Conservation (phyloP, 2,888 invertebrate species). For the Leptopterna dolabrata region DNA sequence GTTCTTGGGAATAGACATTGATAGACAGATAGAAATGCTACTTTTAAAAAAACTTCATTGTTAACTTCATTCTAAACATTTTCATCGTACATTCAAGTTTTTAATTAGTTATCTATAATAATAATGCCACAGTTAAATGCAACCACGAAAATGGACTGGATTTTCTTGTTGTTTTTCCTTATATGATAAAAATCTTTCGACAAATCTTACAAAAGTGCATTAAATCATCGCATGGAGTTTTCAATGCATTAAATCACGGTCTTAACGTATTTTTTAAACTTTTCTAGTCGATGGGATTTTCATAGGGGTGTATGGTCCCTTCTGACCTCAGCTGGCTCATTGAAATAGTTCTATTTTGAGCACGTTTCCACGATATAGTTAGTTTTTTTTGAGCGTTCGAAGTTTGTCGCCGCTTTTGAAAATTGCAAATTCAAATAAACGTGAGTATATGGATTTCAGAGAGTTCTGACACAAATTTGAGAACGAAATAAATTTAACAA, state of each 20-base stretch:
- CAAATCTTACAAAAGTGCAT: conserved; percentile 7
- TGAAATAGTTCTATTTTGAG: conserved; percentile 39
- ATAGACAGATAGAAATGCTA: conserved; percentile 54
- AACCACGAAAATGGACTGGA: conserved; percentile 47
- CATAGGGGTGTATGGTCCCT: conserved; percentile 38
- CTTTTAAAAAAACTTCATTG: not conserved
- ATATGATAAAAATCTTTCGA: not conserved
- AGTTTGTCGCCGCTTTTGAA: not conserved
- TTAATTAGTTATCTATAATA: conserved; percentile 23
- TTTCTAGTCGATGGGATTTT: conserved; percentile 36
- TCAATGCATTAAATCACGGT: not conserved
- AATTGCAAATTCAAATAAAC: not conserved
- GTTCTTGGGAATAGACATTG: conserved; percentile 51
- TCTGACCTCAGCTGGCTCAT: conserved; percentile 37
- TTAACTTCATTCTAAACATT: not conserved
- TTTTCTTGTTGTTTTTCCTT: conserved; percentile 26
- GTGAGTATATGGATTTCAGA: too few relatives aligned
- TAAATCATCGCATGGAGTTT: conserved; percentile 15
- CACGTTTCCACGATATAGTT: conserved; percentile 41
- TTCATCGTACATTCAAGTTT: conserved; percentile 22
- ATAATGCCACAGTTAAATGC: conserved; percentile 50
- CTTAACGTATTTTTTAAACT: not conserved
- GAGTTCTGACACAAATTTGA: not conserved
- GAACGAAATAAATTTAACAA: not conserved
- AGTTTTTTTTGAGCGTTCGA: conserved; percentile 33